Evolutionary conservation across 2,797 vertebrate species (phyloP).

Genomic region (Dryobates pubescens): DNA sequence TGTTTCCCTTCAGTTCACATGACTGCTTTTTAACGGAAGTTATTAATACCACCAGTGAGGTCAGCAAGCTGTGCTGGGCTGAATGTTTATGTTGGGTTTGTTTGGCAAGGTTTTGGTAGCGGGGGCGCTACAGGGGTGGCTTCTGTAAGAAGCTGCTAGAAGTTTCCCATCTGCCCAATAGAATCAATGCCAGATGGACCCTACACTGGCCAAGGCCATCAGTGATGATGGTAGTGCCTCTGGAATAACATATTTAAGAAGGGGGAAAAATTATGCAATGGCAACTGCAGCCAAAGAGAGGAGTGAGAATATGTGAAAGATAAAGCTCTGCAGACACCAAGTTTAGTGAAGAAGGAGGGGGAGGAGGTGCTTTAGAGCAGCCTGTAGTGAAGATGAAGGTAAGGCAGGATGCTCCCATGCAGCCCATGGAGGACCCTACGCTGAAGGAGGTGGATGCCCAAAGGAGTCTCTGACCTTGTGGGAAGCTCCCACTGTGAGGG

Average conservation of each 20-base stretch:
- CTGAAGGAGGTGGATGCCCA: no score
- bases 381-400: rapidly evolving
- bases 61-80: not conserved
- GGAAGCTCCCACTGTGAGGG: no score
- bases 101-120: not conserved
- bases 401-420: not conserved
- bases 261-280: rapidly evolving
- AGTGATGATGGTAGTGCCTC: not conserved
- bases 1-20: not conserved
- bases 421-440: not conserved
- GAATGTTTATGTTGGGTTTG: not conserved
- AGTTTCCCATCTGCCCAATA: not conserved
- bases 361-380: not conserved
- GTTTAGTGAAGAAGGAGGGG: not conserved
- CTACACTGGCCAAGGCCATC: not conserved
- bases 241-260: not conserved
- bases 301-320: not conserved
- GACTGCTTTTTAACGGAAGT: not conserved
- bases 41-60: not conserved
- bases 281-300: not conserved
- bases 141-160: not conserved
- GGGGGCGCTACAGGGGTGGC: not conserved
- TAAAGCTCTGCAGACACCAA: not conserved
- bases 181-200: not conserved
- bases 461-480: no score